Percentiles rank a stretch among this genome's conserved stretches.
Conservation (phyloP, 2,888 invertebrate genomes). For the Dexiosoma caninum region DNA sequence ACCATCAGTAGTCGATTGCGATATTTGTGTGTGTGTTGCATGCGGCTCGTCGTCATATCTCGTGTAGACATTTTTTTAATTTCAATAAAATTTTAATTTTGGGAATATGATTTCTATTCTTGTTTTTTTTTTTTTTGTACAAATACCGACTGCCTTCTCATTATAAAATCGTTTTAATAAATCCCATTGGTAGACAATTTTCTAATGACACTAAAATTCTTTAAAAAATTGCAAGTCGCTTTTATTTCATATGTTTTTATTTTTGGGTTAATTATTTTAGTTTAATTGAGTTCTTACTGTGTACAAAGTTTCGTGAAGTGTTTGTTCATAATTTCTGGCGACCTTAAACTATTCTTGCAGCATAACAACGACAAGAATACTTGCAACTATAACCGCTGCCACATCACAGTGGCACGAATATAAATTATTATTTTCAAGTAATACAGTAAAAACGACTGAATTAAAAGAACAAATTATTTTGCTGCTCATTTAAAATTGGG, state of each 20-base stretch:
- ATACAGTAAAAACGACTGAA: slow-evolving; percentile 14
- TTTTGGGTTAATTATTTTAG: background rate
- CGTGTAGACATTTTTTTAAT: too few relatives aligned
- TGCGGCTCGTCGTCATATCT: too few relatives aligned
- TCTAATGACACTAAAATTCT: background rate
- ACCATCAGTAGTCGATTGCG: too few relatives aligned
- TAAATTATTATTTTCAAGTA: slow-evolving; percentile 24
- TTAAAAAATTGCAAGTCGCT: background rate
- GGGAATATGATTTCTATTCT: too few relatives aligned
- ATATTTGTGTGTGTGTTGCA: too few relatives aligned
- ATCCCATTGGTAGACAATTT: background rate
- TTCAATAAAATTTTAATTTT: too few relatives aligned
- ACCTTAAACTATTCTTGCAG: slow-evolving; percentile 50
- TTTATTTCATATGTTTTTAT: background rate
- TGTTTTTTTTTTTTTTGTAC: too few relatives aligned
- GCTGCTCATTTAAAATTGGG: too few relatives aligned
- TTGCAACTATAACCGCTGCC: slow-evolving; percentile 3
- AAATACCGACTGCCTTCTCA: too few relatives aligned
- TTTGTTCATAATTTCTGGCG: slow-evolving; percentile 23
- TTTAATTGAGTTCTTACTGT: slow-evolving; percentile 22
- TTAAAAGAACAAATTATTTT: slow-evolving; percentile 22
- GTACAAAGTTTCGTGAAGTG: slow-evolving; percentile 1
- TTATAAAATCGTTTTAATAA: too few relatives aligned
- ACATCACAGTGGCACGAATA: background rate
- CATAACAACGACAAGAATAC: slow-evolving; percentile 17